A percentile compares a stretch with the other conserved stretches of the same genome.
phyloP scores from a whole-genome alignment of 2,113 vertebrate species.

The Callipepla squamata region DNA sequence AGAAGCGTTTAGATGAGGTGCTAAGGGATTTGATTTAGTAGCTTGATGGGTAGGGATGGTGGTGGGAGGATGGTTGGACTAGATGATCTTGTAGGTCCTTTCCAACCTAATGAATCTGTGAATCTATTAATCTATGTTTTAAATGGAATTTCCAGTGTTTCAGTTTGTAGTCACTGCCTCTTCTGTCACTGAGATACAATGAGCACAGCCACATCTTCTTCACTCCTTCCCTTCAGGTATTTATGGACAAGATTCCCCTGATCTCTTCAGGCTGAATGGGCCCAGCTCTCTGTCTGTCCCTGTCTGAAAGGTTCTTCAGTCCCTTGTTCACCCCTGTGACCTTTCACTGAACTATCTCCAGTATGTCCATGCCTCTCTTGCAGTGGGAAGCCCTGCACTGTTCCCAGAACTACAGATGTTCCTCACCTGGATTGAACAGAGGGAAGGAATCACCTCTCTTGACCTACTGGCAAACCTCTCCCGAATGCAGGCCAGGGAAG shows the following conservation, averaged over 20 bases:
- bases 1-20: no score
- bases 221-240: background rate
- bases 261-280: background rate
- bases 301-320: background rate
- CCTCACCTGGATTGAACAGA: background rate
- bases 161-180: background rate
- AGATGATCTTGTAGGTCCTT: no score
- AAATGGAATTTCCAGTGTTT: background rate
- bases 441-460: background rate
- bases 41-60: no score
- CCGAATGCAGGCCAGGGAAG: background rate
- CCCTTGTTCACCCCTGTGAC: background rate
- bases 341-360: background rate
- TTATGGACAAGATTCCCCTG: background rate
- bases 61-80: no score
- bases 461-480: fast-evolving
- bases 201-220: background rate
- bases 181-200: background rate
- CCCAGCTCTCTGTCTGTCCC: background rate
- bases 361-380: background rate
- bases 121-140: background rate
- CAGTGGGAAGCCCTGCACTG: background rate
- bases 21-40: no score
- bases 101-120: no score
- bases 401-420: background rate